Evolutionary conservation across 1,140 invertebrate genomes (phyloP), one percentile per base, ranked within the genome.

Genomic region (Calephelis nemesis): DNA sequence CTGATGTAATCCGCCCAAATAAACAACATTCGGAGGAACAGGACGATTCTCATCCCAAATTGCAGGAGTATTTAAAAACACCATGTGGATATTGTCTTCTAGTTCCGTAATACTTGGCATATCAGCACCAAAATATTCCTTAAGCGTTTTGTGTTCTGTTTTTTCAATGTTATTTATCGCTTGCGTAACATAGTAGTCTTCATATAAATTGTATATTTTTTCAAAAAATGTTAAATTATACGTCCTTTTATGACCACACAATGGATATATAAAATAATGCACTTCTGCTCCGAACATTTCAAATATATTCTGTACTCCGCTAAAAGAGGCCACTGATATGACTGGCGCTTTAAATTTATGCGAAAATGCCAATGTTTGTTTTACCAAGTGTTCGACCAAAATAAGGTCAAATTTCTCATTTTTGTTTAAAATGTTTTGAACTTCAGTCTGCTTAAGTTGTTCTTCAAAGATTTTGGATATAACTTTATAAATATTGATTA

Each of bases 211-310:
- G 19, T 1, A 1, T 15, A 52, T 15, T 52, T 19, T 54, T 13
- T 65, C 64, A 47, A 47, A 65, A 9, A 65, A 39, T 12, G 13
- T 54, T 39, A 52, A 52, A 15, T 65, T 65, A 12, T 65, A 40
- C 6, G 42, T 8, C n/a, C 48, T 45, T 52, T 54, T 4, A 13
- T 8, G 19, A 12, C 7, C n/a, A 40, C 12, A 4, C 13, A 45
- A 0, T 10, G 64, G 64, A 10, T 65, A 65, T 7, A 65, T 6
- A 30, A 65, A 13, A 12, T 47, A 39, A 52, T 65, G 12, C 9
- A 19, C n/a, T 15, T 39, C 12, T 40, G 30, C 64, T 42, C 49
- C 49, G 39, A 42, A n/a, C n/a, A 50, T 6, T 50, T 65, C 64
- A 42, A 54, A 65, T n/a, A 49, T 12, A 52, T 7, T 39, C 12